Evolutionary conservation across 2,888 invertebrate genomes (phyloP), one percentile per base, ranked within the genome.

Genomic region (Eugnorisma glareosa): DNA sequence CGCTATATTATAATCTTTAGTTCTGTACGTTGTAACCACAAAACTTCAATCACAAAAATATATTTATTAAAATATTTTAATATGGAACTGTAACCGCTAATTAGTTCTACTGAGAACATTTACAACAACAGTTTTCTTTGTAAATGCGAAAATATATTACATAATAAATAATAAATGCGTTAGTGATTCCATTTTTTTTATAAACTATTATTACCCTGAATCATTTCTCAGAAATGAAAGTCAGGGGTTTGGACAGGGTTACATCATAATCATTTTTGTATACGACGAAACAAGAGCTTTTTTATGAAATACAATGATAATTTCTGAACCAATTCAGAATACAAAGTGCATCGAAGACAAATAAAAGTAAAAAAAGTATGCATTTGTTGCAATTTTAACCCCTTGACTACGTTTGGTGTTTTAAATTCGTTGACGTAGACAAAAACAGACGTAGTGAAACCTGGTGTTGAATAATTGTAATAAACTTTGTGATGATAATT

Each of bases 11-110:
- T 86, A 88, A 90, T 86, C 80, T 89, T 89, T 87, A 84, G 86
- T 86, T 87, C 87, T 86, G 84, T 84, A 68, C 82, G 88, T 89
- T 90, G 91, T 93, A 93, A 93, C 90, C 93, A 93, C 93, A 95
- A 95, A 94, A 96, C 92, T 90, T 92, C 88, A 83, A 89, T 94
- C 95, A 94, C 94, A 96, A 96, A 95, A 96, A 96, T 96, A 96
- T 95, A 94, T 94, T 91, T 93, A 93, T 91, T 93, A 91, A 93
- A 93, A 93, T 93, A 93, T 92, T 91, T 92, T 93, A 91, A 90
- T 85, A 93, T 95, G 95, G 95, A 95, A 96, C 95, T 94, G 94
- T 92, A 90, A 95, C 95, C 93, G 93, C 91, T 92, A 89, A 86
- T 80, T 87, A 85, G 87, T 89, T 89, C 85, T 87, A 80, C 71